phyloP scores from a whole-genome alignment of 1,140 invertebrate genomes.

The Apis cerana region DNA sequence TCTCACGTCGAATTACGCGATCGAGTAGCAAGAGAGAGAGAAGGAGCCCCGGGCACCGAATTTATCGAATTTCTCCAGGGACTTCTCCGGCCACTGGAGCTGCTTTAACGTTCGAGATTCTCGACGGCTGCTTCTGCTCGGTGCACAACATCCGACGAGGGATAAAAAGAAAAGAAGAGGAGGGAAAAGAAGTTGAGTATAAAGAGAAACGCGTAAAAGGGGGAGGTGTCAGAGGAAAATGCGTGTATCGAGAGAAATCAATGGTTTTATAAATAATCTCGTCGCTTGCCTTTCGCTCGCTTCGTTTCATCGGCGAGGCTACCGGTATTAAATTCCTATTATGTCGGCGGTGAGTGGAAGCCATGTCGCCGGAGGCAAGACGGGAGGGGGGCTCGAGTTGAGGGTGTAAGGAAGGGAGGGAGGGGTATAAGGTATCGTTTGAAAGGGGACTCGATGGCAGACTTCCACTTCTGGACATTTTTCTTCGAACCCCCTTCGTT shows the following conservation, averaged over 20 bases:
- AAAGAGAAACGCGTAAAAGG: constrained; percentile 34
- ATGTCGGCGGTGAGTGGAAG: constrained; percentile 45
- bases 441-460: constrained; percentile 50
- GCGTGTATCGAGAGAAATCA: not conserved
- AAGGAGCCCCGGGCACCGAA: constrained; percentile 30
- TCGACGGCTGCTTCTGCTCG: constrained; percentile 17
- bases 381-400: constrained; percentile 31
- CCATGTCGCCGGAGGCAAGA: constrained; percentile 18
- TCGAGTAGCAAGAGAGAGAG: constrained; percentile 8
- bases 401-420: constrained; percentile 33
- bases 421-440: constrained; percentile 47
- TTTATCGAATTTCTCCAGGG: constrained; percentile 57
- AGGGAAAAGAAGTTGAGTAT: not conserved
- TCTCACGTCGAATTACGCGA: constrained; percentile 51
- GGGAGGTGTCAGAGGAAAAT: too few relatives aligned
- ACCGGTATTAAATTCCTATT: constrained; percentile 56
- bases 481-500: constrained; percentile 23
- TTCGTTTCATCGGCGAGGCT: constrained; percentile 17
- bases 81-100: constrained; percentile 8
- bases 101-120: constrained; percentile 29
- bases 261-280: constrained; percentile 48
- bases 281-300: not conserved
- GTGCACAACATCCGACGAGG: not conserved
- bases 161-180: too few relatives aligned
- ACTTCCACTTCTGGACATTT: constrained; percentile 40